phyloP scores from a whole-genome alignment of 2,888 invertebrate species.

The Acanthosoma haemorrhoidale region DNA sequence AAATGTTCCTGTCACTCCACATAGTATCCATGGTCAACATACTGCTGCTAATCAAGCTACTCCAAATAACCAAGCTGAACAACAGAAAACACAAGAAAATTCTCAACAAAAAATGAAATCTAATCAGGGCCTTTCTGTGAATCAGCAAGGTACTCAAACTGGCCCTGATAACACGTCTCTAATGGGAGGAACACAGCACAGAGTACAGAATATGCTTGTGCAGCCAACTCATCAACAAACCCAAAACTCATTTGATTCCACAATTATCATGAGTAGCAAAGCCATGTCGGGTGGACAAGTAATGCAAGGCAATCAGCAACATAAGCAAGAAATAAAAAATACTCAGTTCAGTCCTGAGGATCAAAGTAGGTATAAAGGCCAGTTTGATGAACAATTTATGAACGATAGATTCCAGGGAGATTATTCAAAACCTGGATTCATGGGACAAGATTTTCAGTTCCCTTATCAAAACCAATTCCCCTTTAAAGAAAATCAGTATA shows the following conservation, averaged over 20 bases:
- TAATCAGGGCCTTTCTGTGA: neutral
- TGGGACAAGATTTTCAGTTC: conserved; percentile 7
- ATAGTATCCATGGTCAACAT: neutral
- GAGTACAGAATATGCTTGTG: neutral
- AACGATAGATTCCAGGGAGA: conserved; percentile 1
- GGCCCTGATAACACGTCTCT: neutral
- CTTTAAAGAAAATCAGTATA: conserved; percentile 18
- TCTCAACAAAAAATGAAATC: neutral
- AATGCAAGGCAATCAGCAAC: neutral
- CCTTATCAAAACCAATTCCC: neutral
- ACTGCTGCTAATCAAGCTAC: neutral
- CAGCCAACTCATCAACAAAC: neutral
- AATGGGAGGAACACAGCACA: neutral
- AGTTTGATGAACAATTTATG: conserved; percentile 1
- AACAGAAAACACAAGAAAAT: conserved; percentile 4
- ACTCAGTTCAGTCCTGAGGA: neutral
- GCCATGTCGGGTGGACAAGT: conserved; percentile 18
- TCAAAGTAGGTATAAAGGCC: neutral
- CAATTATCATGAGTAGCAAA: conserved; percentile 13
- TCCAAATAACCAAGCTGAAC: neutral
- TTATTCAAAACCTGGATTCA: conserved; percentile 6
- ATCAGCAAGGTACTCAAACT: conserved; percentile 4
- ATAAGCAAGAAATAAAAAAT: neutral
- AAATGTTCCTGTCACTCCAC: neutral
- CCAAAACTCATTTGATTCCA: neutral